Conservation (phyloP, 2,797 vertebrate genomes). For the Hapalemur alaotrensis region DNA sequence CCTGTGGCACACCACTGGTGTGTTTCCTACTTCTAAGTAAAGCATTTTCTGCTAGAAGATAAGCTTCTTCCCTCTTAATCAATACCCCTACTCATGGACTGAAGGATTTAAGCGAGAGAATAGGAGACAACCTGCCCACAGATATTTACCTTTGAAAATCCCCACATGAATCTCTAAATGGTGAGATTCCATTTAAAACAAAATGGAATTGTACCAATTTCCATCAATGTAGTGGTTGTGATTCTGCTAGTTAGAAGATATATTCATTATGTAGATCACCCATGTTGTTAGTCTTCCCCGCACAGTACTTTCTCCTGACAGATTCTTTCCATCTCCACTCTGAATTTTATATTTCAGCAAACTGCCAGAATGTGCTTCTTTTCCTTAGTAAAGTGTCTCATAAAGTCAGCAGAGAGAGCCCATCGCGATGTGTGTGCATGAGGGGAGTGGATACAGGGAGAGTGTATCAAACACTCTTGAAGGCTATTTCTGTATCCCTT, state of each 20-base stretch:
- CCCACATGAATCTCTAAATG: background rate
- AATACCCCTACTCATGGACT: background rate
- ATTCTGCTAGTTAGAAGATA: background rate
- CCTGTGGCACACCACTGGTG: rapidly evolving
- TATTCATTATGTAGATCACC: rapidly evolving
- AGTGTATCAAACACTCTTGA: background rate
- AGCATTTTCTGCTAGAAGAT: background rate
- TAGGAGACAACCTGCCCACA: background rate
- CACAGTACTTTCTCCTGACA: background rate
- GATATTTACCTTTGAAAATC: background rate
- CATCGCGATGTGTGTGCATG: rapidly evolving
- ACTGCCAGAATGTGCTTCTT: background rate
- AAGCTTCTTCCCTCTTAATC: background rate
- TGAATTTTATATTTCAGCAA: background rate
- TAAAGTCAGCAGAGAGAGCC: background rate
- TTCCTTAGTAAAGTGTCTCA: background rate
- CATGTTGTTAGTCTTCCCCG: background rate
- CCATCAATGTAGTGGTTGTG: rapidly evolving
- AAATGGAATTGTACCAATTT: background rate
- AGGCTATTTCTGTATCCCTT: background rate
- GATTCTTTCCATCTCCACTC: background rate
- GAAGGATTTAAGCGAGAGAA: background rate
- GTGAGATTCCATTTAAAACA: background rate
- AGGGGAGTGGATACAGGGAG: rapidly evolving
- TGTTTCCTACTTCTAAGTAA: background rate